Base-by-base conservation (phyloP, 2,113 vertebrate species). In the Larimichthys polyactis region DNA sequence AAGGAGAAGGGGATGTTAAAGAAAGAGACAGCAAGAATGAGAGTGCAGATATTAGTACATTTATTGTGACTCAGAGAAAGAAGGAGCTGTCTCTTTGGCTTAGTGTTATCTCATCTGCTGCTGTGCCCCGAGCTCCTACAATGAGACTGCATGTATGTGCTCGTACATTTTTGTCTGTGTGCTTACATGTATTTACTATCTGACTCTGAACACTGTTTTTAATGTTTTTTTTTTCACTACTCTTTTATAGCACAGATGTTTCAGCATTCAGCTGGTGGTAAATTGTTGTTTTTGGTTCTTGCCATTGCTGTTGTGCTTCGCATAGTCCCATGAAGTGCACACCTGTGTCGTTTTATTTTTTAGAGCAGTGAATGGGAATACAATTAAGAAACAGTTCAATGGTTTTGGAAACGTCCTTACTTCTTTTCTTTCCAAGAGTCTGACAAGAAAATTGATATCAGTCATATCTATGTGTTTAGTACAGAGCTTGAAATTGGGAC, bases 11-110 rank as follows among this genome's bases (percentile, higher is more conserved):
- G 67, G 32, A 63, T 59, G 58, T 65, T 57, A 49, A n/a, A 59
- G 20, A 48, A 78, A 49, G 68, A 70, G 67, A 77, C 84, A 46
- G 60, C 58, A 59, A 71, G 67, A 84, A 69, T 68, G 80, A 74
- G 78, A 75, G 79, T 69, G 80, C 75, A 79, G 79, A 84, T 85
- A 90, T 90, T 89, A 74, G 82, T 91, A 66, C 72, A 83, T 88
- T 87, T 92, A 89, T 77, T 84, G 59, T 85, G 88, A 89, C 81
- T 92, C 88, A 91, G 57, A 78, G 83, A 82, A 83, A 90, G 89
- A 85, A 78, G 65, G 70, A 55, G 77, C 83, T 93, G 87, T 92
- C 92, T 78, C 81, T 89, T 90, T 87, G 79, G 81, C 52, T 90
- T 85, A 92, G 79, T 74, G 78, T 89, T 89, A 86, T 78, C 76